phyloP scores from a whole-genome alignment of 2,888 invertebrate genomes.

The Neria commutata region DNA sequence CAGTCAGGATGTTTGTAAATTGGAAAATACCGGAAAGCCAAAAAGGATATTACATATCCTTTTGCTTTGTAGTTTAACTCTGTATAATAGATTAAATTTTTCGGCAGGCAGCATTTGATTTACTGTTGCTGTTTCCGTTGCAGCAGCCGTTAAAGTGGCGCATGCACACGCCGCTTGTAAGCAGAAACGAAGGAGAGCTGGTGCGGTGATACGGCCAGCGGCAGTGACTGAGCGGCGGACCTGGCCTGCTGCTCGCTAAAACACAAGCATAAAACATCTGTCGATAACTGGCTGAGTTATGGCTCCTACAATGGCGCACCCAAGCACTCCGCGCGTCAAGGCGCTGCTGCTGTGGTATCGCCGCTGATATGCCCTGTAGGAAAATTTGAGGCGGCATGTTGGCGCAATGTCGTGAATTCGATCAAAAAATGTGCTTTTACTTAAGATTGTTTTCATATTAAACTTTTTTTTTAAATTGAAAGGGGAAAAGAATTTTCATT shows the following conservation, averaged over 20 bases:
- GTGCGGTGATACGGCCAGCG: not conserved
- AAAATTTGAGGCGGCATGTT: not conserved
- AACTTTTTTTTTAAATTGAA: no score
- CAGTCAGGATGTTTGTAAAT: conserved; percentile 17
- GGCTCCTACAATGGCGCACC: conserved; percentile 13
- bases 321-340: not conserved
- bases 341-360: not conserved
- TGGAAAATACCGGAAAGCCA: conserved; percentile 35
- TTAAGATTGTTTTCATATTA: conserved; percentile 5
- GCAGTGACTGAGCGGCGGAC: not conserved
- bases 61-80: conserved; percentile 16
- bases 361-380: no score
- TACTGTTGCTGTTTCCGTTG: conserved; percentile 26
- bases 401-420: conserved; percentile 1
- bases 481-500: no score
- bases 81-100: conserved; percentile 28
- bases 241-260: no score
- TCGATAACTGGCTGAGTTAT: conserved; percentile 32
- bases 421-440: conserved; percentile 15
- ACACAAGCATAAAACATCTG: conserved; percentile 25
- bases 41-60: conserved; percentile 55
- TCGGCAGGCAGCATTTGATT: conserved; percentile 31
- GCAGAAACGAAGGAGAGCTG: not conserved
- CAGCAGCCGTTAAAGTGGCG: not conserved
- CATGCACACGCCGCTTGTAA: not conserved